Base-by-base conservation (phyloP, 1,140 invertebrate species). In the Homalodisca vitripennis region DNA sequence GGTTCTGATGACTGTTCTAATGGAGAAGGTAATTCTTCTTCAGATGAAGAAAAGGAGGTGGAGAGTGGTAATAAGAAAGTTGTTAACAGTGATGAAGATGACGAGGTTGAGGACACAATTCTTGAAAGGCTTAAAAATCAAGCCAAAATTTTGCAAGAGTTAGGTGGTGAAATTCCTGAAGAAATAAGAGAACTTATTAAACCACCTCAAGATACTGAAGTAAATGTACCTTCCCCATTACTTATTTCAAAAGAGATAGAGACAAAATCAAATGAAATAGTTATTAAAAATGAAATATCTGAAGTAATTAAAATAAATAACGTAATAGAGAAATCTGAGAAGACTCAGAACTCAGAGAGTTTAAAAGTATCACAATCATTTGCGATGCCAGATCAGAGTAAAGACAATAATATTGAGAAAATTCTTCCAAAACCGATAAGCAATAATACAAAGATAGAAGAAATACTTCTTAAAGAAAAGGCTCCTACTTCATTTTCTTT, bases 401-500 rank as follows among this genome's bases (percentile, higher is more conserved):
- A n/a, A n/a, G n/a, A n/a, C n/a, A n/a, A n/a, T n/a, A n/a, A n/a
- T n/a, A n/a, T n/a, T n/a, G n/a, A n/a, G n/a, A n/a, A n/a, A n/a
- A n/a, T n/a, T n/a, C n/a, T n/a, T n/a, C n/a, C n/a, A n/a, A n/a
- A n/a, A n/a, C n/a, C n/a, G n/a, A n/a, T n/a, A n/a, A 17, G 6
- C 17, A 41, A 41, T 41, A 41, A 17, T 41, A 10, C 34, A 6
- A 41, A 41, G 34, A 10, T 41, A 41, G 34, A 41, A 41, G 17
- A 41, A 17, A 6, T 17, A 41, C 17, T 41, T 6, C 6, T 41
- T 41, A 6, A 41, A 41, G 69, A 69, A 34, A 60, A 81, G 34
- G 69, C 71, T 30, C 68, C 73, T 27, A 46, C 73, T 34, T 76
- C 77, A n/a, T 79, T 84, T 65, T 84, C 84, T 0, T 74, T 86